Evolutionary conservation across 2,113 vertebrate genomes (phyloP), one percentile per base, ranked within the genome.

Genomic region (Phaethon lepturus): DNA sequence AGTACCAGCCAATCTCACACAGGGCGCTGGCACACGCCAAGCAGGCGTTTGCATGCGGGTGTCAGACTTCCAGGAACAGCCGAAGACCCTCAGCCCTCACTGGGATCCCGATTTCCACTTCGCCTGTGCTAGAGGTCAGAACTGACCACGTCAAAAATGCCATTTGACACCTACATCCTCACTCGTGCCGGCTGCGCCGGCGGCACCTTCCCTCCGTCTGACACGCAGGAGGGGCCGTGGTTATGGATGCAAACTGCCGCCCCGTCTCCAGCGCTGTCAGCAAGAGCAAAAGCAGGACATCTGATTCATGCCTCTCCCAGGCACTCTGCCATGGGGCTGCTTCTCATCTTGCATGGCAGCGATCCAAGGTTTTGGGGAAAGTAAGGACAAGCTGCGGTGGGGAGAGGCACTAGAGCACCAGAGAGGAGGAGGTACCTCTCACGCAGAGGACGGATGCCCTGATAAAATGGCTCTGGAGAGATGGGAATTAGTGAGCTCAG

Each of bases 201-300:
- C 8, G 22, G 26, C 25, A n/a, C 11, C 47, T 53, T 59, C n/a
- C 22, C 17, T 17, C 33, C 23, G 63, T 63, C 75, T 59, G 45
- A 59, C 10, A 13, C 1, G 1, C 47, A 58, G 52, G 38, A 72
- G 26, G 3, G 8, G 7, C 1, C n/a, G 8, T 23, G 62, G 17
- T 20, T 10, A 9, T 24, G 62, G 23, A 8, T 18, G 38, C 26
- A 45, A 75, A 68, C 49, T 35, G 14, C 64, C 74, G 31, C 7
- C 10, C 24, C 4, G 2, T 1, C 1, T 28, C 17, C 74, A 71
- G 8, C 0, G 0, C 14, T 12, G 22, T 12, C 64, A 88, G n/a
- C 19, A 25, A 11, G 29, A 74, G 19, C 33, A 28, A 64, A 69
- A 40, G 2, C 10, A 23, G 52, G 20, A 17, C 16, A 26, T 44